Percentiles rank a stretch among this genome's conserved stretches.
Conservation (phyloP, 2,888 invertebrate species). For the Oligia fasciuncula region DNA sequence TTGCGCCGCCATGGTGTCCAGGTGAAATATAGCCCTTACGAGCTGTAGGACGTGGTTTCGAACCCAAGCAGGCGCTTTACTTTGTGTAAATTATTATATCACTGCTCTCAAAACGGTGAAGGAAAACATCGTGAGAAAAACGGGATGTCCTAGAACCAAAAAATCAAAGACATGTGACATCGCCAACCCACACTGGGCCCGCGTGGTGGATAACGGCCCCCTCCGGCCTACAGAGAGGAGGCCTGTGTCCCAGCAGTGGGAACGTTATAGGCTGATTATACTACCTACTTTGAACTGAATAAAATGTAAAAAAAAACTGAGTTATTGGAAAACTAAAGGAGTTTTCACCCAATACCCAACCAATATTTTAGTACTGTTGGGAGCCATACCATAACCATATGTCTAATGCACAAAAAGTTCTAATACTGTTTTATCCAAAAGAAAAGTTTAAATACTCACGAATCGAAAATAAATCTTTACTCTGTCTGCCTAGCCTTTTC, state of each 20-base stretch:
- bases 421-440: neutral
- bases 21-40: no score
- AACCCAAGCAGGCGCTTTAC: no score
- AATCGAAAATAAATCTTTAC: neutral
- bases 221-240: neutral
- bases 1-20: no score
- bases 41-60: no score
- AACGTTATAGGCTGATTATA: neutral
- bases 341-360: neutral
- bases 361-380: no score
- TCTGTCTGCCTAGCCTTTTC: neutral
- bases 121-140: neutral
- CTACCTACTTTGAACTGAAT: neutral
- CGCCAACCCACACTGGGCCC: neutral
- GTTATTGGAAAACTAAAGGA: neutral
- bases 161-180: neutral
- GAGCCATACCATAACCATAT: neutral
- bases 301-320: neutral
- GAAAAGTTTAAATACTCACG: conserved; percentile 7
- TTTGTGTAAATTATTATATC: neutral
- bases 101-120: neutral
- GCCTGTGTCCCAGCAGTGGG: neutral
- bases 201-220: neutral
- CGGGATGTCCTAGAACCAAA: neutral
- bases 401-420: neutral